A percentile compares a stretch with the other conserved stretches of the same genome.
Evolutionary conservation across 2,113 vertebrate species (phyloP).

Genomic region (Bubalus kerabau): DNA sequence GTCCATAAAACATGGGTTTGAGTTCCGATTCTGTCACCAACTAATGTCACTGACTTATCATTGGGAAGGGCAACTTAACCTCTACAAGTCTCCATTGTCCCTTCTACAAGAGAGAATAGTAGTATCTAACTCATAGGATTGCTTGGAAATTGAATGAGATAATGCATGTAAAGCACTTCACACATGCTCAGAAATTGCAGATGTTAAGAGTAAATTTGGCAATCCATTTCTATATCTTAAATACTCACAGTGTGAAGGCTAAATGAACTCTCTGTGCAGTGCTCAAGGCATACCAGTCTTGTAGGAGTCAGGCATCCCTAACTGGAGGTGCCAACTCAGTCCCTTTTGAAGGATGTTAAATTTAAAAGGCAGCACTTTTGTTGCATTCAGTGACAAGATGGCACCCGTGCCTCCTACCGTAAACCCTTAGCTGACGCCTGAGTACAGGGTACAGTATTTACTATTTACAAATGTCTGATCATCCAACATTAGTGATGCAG

Average conservation of each 20-base stretch:
- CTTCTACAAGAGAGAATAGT: not conserved
- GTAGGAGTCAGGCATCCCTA: not conserved
- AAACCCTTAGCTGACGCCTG: not conserved
- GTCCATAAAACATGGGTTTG: not conserved
- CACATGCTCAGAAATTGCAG: not conserved
- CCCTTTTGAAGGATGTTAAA: not conserved
- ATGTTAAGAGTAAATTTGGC: not conserved
- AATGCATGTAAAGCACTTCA: not conserved
- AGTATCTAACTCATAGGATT: not conserved
- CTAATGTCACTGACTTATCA: not conserved
- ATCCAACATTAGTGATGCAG: not conserved
- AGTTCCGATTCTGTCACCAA: not conserved
- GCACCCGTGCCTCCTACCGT: not conserved
- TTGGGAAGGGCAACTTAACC: not conserved
- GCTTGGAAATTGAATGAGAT: not conserved
- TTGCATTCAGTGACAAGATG: not conserved
- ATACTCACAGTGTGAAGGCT: not conserved
- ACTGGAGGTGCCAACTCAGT: not conserved
- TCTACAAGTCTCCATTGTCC: not conserved
- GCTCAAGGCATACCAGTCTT: not conserved
- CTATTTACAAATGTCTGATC: not conserved
- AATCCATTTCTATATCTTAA: not conserved
- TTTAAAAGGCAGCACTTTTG: not conserved
- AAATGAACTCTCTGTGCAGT: not conserved
- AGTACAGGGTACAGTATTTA: not conserved